A percentile compares a stretch with the other conserved stretches of the same genome.
phyloP scores from a whole-genome alignment of 2,888 invertebrate genomes.

The Plagodis dolabraria region DNA sequence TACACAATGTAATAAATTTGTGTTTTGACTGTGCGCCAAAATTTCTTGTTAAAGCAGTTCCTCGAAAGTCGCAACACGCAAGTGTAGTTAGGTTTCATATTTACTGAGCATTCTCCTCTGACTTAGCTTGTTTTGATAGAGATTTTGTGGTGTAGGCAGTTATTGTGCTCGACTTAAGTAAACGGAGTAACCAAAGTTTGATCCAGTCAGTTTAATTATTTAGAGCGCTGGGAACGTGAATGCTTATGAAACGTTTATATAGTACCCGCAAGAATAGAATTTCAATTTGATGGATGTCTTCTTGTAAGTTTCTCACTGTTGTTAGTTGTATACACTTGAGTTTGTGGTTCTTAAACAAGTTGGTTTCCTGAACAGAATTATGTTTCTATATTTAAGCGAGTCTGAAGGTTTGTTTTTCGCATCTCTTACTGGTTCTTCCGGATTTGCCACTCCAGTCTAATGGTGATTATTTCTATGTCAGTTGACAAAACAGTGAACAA shows the following conservation, averaged over 20 bases:
- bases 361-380: too few species aligned
- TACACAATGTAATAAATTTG: too few species aligned
- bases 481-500: too few species aligned
- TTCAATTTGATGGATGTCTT: constrained; percentile 1
- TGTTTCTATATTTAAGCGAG: too few species aligned
- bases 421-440: too few species aligned
- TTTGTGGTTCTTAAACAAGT: too few species aligned
- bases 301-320: not conserved
- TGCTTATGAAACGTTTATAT: constrained; percentile 5
- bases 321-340: not conserved
- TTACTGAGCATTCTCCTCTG: constrained; percentile 17
- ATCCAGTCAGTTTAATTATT: constrained; percentile 18
- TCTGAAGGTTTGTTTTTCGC: too few species aligned
- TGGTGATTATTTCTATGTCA: too few species aligned
- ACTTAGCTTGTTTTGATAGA: constrained; percentile 23
- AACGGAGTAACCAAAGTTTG: constrained; percentile 21
- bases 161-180: constrained; percentile 23
- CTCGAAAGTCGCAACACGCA: constrained; percentile 1
- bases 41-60: too few species aligned
- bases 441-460: too few species aligned
- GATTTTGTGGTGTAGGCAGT: constrained; percentile 22
- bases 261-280: constrained; percentile 2
- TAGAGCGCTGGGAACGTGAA: constrained; percentile 9
- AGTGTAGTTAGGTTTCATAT: constrained; percentile 15
- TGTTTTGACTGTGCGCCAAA: too few species aligned